Conservation (phyloP, 2,797 vertebrate species). For the Myioborus melanocephalus region DNA sequence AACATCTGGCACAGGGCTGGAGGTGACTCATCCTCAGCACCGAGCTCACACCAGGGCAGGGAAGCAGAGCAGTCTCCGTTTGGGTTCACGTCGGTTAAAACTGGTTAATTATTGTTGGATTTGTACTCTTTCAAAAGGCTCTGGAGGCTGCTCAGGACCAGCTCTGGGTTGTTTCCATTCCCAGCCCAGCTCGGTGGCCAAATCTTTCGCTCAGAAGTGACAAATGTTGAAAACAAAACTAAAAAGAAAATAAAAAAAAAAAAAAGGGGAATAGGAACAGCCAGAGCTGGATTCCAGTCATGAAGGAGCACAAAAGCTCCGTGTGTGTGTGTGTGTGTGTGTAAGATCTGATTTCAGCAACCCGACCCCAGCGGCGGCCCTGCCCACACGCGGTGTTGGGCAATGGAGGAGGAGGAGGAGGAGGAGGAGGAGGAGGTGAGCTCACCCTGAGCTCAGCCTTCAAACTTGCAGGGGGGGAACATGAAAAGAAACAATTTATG, state of each 20-base stretch:
- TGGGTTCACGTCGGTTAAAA: background rate
- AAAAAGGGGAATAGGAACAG: background rate
- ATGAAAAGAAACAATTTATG: constrained; percentile 3
- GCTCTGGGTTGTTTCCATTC: rapidly evolving
- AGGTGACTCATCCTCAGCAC: background rate
- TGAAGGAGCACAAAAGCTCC: background rate
- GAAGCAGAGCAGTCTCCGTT: background rate
- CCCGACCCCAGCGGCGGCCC: background rate
- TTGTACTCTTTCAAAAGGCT: background rate
- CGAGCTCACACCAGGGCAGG: background rate
- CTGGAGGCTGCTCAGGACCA: background rate
- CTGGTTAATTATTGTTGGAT: background rate
- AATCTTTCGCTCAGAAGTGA: background rate
- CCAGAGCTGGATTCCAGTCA: background rate
- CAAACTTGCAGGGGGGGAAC: background rate
- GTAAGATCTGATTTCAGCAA: constrained; percentile 32
- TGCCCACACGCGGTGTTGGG: background rate
- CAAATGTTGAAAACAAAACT: background rate
- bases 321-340: background rate
- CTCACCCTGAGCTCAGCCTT: constrained; percentile 5
- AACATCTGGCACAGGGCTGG: background rate
- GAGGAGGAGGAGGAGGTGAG: background rate
- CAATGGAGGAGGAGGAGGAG: background rate
- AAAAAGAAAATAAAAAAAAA: background rate
- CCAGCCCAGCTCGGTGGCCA: background rate